phyloP scores from a whole-genome alignment of 2,797 vertebrate genomes.

The Pangasius djambal region DNA sequence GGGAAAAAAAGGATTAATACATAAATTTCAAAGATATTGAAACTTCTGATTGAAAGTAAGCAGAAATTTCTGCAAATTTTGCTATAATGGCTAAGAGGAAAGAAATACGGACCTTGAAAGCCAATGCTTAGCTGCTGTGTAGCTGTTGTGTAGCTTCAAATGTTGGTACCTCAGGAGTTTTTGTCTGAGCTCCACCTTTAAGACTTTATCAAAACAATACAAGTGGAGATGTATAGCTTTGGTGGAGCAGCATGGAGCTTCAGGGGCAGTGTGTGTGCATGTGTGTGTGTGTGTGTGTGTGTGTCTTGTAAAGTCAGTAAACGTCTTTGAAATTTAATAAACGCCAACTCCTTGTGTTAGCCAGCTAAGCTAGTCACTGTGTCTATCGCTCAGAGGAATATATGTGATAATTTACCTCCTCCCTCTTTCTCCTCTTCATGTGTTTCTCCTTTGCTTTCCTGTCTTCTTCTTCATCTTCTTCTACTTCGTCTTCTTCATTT shows the following conservation, averaged over 20 bases:
- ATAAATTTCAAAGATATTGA: background rate
- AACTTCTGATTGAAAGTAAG: background rate
- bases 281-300: slow-evolving; percentile 51
- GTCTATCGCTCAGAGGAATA: slow-evolving; percentile 74
- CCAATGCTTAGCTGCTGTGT: background rate
- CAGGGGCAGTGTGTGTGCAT: slow-evolving; percentile 34
- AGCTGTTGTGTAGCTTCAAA: background rate
- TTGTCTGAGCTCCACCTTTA: background rate
- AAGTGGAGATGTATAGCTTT: background rate
- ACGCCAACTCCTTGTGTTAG: slow-evolving; percentile 75
- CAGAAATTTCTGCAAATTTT: background rate
- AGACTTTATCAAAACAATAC: background rate
- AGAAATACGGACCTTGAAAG: background rate
- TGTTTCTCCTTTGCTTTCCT: slow-evolving; percentile 35
- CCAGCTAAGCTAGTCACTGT: slow-evolving; percentile 68
- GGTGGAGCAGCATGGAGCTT: background rate
- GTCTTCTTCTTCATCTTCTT: slow-evolving; percentile 58
- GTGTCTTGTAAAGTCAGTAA: slow-evolving; percentile 76
- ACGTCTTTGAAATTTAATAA: slow-evolving; percentile 84
- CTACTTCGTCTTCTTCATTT: slow-evolving; percentile 38
- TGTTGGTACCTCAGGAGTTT: background rate
- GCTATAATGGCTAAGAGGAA: background rate
- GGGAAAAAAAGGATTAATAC: background rate
- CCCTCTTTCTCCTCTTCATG: slow-evolving; percentile 64
- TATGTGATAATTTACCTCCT: slow-evolving; percentile 75